Percentiles rank a stretch among this genome's conserved stretches.
Evolutionary conservation across 2,113 vertebrate species (phyloP).

Genomic region (Mola mola): DNA sequence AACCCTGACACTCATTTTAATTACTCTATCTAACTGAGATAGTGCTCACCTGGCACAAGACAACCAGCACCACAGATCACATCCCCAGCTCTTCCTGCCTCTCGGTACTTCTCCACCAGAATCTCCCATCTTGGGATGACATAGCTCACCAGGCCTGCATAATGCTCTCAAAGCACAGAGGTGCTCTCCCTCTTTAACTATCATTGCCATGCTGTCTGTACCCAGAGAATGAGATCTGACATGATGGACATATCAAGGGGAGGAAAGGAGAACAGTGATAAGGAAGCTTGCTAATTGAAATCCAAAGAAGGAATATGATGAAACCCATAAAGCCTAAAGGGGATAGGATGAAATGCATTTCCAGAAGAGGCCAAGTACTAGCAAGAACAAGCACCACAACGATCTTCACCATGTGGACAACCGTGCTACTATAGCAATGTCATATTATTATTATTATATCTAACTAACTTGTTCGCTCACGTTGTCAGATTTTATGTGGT

Average conservation of each 20-base stretch:
- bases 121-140: constrained; percentile 46
- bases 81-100: constrained; percentile 28
- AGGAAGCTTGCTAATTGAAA: constrained; percentile 53
- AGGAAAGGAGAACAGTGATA: constrained; percentile 34
- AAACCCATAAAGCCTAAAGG: constrained; percentile 50
- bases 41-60: constrained; percentile 37
- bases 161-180: constrained; percentile 56
- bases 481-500: constrained; percentile 48
- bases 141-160: constrained; percentile 41
- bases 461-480: constrained; percentile 29
- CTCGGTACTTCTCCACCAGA: constrained; percentile 33
- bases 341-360: constrained; percentile 50
- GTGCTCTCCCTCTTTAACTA: constrained; percentile 39
- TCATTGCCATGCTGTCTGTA: constrained; percentile 32
- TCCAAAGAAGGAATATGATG: constrained; percentile 49
- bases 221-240: constrained; percentile 48
- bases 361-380: constrained; percentile 46
- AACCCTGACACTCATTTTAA: constrained; percentile 66
- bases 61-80: constrained; percentile 32
- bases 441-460: constrained; percentile 7
- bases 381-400: constrained; percentile 48
- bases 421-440: constrained; percentile 9
- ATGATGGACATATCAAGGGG: constrained; percentile 65
- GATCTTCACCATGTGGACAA: constrained; percentile 31
- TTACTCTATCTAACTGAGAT: constrained; percentile 61